Conservation (phyloP, 2,113 vertebrate species). For the Engystomops pustulosus region DNA sequence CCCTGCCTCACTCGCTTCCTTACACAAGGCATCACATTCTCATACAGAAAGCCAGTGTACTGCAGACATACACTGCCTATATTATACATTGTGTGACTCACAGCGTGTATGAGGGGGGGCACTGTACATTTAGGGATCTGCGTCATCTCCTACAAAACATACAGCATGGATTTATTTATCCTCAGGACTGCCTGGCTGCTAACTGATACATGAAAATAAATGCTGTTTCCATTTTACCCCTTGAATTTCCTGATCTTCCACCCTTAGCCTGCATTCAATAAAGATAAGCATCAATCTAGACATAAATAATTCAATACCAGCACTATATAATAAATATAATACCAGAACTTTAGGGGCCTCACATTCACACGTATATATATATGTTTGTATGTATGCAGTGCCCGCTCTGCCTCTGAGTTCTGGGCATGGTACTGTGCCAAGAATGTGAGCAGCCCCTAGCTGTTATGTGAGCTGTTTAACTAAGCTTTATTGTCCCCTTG, state of each 20-base stretch:
- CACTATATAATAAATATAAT: too few relatives aligned
- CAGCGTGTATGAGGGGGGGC: too few relatives aligned
- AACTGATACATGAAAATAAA: not conserved
- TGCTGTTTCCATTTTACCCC: not conserved
- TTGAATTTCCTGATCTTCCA: not conserved
- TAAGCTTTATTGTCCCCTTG: not conserved
- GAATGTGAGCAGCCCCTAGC: not conserved
- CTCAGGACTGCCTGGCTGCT: not conserved
- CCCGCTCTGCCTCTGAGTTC: not conserved
- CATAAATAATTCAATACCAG: too few relatives aligned
- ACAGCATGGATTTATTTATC: too few relatives aligned
- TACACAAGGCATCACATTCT: slow-evolving; percentile 17
- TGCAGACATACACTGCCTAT: slow-evolving; percentile 1
- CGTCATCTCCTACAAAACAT: not conserved
- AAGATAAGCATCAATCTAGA: not conserved
- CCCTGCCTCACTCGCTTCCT: slow-evolving; percentile 37
- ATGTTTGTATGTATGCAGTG: too few relatives aligned
- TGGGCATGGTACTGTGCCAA: not conserved
- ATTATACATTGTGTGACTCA: not conserved
- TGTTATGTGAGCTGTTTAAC: not conserved
- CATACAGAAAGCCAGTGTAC: slow-evolving; percentile 40
- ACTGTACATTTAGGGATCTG: too few relatives aligned
- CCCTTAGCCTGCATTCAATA: not conserved
- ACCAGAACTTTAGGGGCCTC: too few relatives aligned
- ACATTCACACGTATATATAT: too few relatives aligned